Evolutionary conservation across 2,888 invertebrate genomes (phyloP).

Genomic region (Arctia plantaginis): DNA sequence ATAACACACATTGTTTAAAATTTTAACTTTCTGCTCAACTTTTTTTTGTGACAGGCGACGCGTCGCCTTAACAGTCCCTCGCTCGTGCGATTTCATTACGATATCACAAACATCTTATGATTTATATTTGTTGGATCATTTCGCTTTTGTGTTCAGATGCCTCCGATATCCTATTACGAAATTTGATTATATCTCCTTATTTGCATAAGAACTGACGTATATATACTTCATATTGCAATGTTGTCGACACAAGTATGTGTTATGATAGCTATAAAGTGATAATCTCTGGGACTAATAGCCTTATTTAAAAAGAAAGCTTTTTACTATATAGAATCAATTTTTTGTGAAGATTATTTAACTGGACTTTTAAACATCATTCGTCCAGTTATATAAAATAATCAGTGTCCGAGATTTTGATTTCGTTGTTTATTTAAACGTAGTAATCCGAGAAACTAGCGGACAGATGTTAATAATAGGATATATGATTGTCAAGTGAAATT

Average conservation of each 20-base stretch:
- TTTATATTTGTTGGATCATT: constrained; percentile 63
- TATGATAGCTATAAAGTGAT: background rate
- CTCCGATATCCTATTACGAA: constrained; percentile 51
- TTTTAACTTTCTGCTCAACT: too few species aligned
- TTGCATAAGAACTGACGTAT: constrained; percentile 15
- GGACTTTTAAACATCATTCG: background rate
- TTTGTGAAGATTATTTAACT: background rate
- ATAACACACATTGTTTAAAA: too few species aligned
- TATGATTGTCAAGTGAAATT: too few species aligned
- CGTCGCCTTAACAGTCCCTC: constrained; percentile 53
- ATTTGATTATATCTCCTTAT: constrained; percentile 46
- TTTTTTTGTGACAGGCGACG: background rate
- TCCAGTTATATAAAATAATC: too few species aligned
- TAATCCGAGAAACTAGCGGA: too few species aligned
- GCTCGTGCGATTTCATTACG: constrained; percentile 75
- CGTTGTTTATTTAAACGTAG: too few species aligned
- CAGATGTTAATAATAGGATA: too few species aligned
- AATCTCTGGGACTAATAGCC: background rate
- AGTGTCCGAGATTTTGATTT: too few species aligned
- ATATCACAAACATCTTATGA: constrained; percentile 66
- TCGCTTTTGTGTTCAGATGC: constrained; percentile 58
- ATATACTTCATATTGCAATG: background rate
- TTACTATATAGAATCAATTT: background rate
- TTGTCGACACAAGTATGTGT: background rate
- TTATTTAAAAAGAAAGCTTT: background rate